Conservation (phyloP, 2,888 invertebrate species). For the Luperina testacea region DNA sequence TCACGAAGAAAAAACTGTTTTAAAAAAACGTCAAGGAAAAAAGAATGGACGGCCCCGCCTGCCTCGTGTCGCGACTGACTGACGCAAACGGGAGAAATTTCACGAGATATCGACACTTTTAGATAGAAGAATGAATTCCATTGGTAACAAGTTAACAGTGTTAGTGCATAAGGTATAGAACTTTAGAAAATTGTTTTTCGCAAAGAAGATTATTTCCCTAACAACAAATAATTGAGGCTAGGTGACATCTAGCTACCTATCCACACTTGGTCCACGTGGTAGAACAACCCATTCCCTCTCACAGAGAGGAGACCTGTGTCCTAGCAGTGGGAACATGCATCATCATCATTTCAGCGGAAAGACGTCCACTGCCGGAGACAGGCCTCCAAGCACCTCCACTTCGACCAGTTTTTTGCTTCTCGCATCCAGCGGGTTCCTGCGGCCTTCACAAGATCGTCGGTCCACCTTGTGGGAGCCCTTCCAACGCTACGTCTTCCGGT, state of each 20-base stretch:
- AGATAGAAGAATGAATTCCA: neutral
- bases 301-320: neutral
- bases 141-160: no score
- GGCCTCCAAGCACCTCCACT: no score
- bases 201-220: no score
- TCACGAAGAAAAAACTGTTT: conserved; percentile 77
- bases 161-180: neutral
- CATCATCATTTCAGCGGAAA: no score
- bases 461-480: no score
- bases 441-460: no score
- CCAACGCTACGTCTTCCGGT: no score
- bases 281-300: neutral
- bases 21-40: conserved; percentile 73
- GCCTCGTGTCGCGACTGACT: conserved; percentile 76
- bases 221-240: no score
- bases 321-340: neutral
- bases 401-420: no score
- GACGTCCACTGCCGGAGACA: no score
- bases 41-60: conserved; percentile 76
- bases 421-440: no score
- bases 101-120: conserved; percentile 59
- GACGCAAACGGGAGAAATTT: conserved; percentile 65
- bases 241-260: neutral
- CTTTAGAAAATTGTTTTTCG: neutral
- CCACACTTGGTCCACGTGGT: neutral